A percentile compares a stretch with the other conserved stretches of the same genome.
Evolutionary conservation across 2,888 invertebrate species (phyloP).

Genomic region (Folsomia manolachei): DNA sequence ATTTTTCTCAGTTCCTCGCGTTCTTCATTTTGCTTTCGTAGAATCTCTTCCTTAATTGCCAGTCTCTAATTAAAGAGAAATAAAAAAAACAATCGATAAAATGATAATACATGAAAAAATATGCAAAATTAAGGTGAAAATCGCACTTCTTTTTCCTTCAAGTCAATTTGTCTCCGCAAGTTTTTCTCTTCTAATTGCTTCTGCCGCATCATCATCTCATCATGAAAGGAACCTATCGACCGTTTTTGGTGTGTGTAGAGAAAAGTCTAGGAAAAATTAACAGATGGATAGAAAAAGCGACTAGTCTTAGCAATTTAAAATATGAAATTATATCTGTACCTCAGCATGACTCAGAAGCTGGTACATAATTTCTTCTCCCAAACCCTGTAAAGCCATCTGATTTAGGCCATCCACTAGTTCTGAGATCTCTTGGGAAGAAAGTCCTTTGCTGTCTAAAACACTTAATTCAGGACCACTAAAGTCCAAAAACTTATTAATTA

Average conservation of each 20-base stretch:
- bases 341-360: slow-evolving; percentile 75
- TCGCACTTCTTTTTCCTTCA: slow-evolving; percentile 68
- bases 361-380: slow-evolving; percentile 80
- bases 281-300: too few species aligned
- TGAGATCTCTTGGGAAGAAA: slow-evolving; percentile 68
- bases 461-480: slow-evolving; percentile 63
- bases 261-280: too few species aligned
- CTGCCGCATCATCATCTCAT: slow-evolving; percentile 78
- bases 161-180: slow-evolving; percentile 55
- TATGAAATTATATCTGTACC: too few species aligned
- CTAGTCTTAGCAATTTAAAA: too few species aligned
- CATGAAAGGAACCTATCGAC: slow-evolving; percentile 77
- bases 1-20: slow-evolving; percentile 64
- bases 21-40: slow-evolving; percentile 72
- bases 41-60: slow-evolving; percentile 71
- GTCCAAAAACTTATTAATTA: too few species aligned
- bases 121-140: too few species aligned
- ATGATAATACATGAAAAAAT: slow-evolving; percentile 3
- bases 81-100: slow-evolving; percentile 23
- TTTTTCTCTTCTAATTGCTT: slow-evolving; percentile 65
- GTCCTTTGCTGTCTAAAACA: slow-evolving; percentile 72
- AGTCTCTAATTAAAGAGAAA: slow-evolving; percentile 58
- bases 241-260: slow-evolving; percentile 78
- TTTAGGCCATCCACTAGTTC: slow-evolving; percentile 64
- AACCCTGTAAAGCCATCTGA: slow-evolving; percentile 59